Evolutionary conservation across 2,113 vertebrate genomes (phyloP), one percentile per base, ranked within the genome.

Genomic region (Tetrax tetrax): DNA sequence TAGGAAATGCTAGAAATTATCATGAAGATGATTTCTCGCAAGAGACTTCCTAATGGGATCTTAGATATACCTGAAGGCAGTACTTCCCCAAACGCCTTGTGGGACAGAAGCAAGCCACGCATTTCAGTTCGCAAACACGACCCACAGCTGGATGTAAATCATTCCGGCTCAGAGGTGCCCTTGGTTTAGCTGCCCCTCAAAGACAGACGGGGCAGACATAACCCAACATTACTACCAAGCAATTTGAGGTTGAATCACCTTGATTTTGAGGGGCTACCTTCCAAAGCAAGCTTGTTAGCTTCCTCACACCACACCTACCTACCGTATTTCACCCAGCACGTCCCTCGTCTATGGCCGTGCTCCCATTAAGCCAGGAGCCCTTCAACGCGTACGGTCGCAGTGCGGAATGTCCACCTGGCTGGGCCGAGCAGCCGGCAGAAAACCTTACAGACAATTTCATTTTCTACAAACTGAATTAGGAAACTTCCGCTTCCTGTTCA

Each of bases 241-340:
- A 83, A 47, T 37, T 1, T 35, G 31, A 65, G 33, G 63, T 53
- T 22, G 56, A 60, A 81, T 6, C 50, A 37, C 38, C 29, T 59
- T 60, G 11, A 60, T 37, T 35, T 53, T 64, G 27, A 75, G 7
- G 25, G 45, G n/a, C 21, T 13, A 24, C 8, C 23, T 87, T 70
- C 41, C 71, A 57, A 60, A 65, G 47, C 35, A 59, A 43, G 7
- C 38, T 45, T 38, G 12, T 6, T 64, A 24, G 27, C 53, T 57
- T 31, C 27, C 61, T 83, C 38, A 33, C 18, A 43, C 27, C 31
- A 37, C 17, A n/a, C 0, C 1, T 1, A 45, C 25, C 11, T 18
- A 12, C 3, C 3, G 15, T 6, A n/a, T 59, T 53, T 56, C 47
- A 60, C 15, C 11, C 23, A 47, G 14, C 0, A 0, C 0, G 0